Base-by-base conservation (phyloP, 2,797 vertebrate species). In the Nothura maculosa region DNA sequence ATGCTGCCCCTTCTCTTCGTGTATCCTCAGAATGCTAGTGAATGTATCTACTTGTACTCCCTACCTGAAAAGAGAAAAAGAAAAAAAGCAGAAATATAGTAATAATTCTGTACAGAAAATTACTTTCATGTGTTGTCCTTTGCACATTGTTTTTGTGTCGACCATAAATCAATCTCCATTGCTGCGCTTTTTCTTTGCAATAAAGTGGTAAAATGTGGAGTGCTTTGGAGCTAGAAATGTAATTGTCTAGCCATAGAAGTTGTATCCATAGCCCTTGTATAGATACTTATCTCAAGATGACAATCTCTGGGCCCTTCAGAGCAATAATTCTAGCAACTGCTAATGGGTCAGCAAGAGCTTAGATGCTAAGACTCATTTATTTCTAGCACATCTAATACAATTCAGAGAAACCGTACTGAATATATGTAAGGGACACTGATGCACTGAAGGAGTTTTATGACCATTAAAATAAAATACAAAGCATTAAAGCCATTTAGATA, bases 101-200 rank as follows among this genome's bases (percentile, higher is more conserved):
- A 64, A 89, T 97, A 92, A 97, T 96, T 97, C 97, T 96, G 94
- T 97, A 94, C 96, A 96, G 86, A 97, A 97, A 97, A 97, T 97
- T 14, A 89, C 91, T 96, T 97, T 97, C 22, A 12, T 96, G 96
- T 88, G 69, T 82, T 43, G 90, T 86, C 60, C 81, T 89, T 94
- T 95, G 87, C 87, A 70, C 93, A 91, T 96, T 96, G 92, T 96
- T 97, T 96, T 95, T 90, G 83, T 86, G 82, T 87, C 69, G 94
- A 62, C 54, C 94, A 93, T 96, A 84, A 97, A 97, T 97, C 95
- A 92, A 87, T 96, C 94, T 96, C 87, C 85, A 70, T 96, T 83
- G 87, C 43, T 85, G 70, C 55, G n/a, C 86, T 94, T 96, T 90
- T 90, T 62, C 42, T 92, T 92, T 91, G 77, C 95, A 83, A 68